Base-by-base conservation (phyloP, 2,888 invertebrate species). In the Odontothrips loti region DNA sequence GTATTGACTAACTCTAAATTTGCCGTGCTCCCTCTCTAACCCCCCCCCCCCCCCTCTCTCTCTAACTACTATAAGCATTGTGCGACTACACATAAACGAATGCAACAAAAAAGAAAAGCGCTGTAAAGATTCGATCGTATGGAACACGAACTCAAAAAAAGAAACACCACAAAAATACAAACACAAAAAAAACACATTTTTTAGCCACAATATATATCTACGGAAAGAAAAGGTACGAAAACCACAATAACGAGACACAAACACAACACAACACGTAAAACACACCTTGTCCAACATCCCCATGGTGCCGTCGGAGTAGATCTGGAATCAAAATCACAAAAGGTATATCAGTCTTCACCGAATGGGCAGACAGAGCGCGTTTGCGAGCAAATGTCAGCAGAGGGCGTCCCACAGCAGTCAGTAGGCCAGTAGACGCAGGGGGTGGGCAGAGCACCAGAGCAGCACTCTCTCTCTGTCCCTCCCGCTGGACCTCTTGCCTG, bases 241-340 rank as follows among this genome's bases (percentile, higher is more conserved):
- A 17, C 34, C 20, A 63, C 23, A 80, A 80, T 6, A 27, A 58
- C 27, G 3, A 75, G 27, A 68, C 23, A 75, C 23, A 75, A 75
- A 75, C 23, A 68, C 68, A 68, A 20, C 4, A 68, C 68, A 23
- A 68, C 23, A 11, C 27, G 12, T 12, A 75, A 23, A 9, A 75
- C 68, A 75, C 68, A 75, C 68, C 68, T 75, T 75, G 68, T 75
- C 68, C 68, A 75, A 75, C 68, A 75, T 75, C 23, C 68, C 68
- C 68, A 75, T 75, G 68, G 68, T 75, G 68, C 68, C 68, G 23
- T 75, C 68, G 68, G 23, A 23, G 68, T 75, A 75, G 68, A 75
- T 75, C 68, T 75, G 68, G 23, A 75, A 75, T n/a, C 68, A 75
- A 75, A 75, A 75, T 27, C 23, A 12, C 68, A 27, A 75, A 27